Evolutionary conservation across 1,140 invertebrate species (phyloP), one percentile per base, ranked within the genome.

Genomic region (Medauroidea extradentata): DNA sequence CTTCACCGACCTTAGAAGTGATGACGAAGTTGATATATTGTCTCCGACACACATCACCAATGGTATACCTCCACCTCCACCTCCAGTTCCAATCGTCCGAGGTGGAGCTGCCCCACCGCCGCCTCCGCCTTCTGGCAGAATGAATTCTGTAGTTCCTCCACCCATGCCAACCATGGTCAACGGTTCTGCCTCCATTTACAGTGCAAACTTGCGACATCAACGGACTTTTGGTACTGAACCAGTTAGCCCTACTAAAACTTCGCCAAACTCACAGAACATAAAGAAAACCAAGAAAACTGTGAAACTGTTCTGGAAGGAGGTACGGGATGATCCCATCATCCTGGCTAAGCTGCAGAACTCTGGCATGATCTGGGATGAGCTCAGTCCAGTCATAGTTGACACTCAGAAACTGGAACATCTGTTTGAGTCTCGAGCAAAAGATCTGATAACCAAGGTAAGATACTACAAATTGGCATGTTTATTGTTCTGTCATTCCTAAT

Each of bases 221-320:
- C 29, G 53, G 18, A 55, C 16, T 49, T n/a, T 2, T 23, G 42
- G 19, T 25, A 24, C 23, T 11, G 23, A 41, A 0, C 75, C 81
- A 1, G 77, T 80, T 4, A 77, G 79, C 3, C 69, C 78, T 4
- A 69, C 73, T 8, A 63, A 65, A 52, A 75, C 70, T 16, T 73
- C 71, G 69, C 60, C 63, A 4, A 34, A 34, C 29, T 69, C 73
- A 64, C 61, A 70, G 68, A 69, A 72, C 5, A 78, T 83, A 18
- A 90, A 89, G 69, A 97, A 97, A 73, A 94, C 86, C 66, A 98
- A 97, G 73, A 98, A 98, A 75, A 98, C 96, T n/a, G 89, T 99
- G 3, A 98, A 98, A 78, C 78, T 99, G n/a, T 99, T 99, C 74
- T 99, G 97, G 97, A 92, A 92, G 72, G 94, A 98, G 78, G 86